Evolutionary conservation across 2,113 vertebrate species (phyloP).

Genomic region (Ahaetulla prasina): DNA sequence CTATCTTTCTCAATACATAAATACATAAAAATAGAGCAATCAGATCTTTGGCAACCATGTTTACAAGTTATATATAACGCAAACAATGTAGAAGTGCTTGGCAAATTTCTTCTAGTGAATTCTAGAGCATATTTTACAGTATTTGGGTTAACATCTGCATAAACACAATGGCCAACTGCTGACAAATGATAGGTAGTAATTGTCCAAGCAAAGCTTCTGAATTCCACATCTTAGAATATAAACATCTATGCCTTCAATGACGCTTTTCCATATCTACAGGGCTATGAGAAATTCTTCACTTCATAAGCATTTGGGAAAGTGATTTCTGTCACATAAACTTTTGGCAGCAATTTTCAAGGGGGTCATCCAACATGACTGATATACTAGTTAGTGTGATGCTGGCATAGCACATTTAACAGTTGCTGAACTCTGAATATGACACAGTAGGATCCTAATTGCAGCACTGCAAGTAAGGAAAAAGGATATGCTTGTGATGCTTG

Average conservation of each 20-base stretch:
- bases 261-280: conserved; percentile 65
- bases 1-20: background rate
- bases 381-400: conserved; percentile 57
- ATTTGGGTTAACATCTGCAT: conserved; percentile 56
- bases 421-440: conserved; percentile 51
- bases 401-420: conserved; percentile 60
- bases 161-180: conserved; percentile 46
- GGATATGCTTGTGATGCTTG: conserved; percentile 40
- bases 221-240: conserved; percentile 42
- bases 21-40: too few species aligned
- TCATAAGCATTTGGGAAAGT: conserved; percentile 65
- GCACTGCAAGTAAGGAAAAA: conserved; percentile 47
- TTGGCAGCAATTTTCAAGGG: conserved; percentile 73
- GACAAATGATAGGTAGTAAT: conserved; percentile 56
- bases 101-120: conserved; percentile 36
- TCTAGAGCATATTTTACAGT: conserved; percentile 38
- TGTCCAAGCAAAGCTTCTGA: conserved; percentile 61
- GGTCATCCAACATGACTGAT: conserved; percentile 72
- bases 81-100: conserved; percentile 16
- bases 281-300: conserved; percentile 66
- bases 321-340: conserved; percentile 71
- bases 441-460: conserved; percentile 61
- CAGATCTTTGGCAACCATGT: background rate
- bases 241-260: conserved; percentile 63
- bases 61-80: background rate